These are phyloP conservation scores for Orthonychiurus folsomi DNA, from an alignment of 2,888 invertebrate genomes.

Conservation along the genomic window DNA sequence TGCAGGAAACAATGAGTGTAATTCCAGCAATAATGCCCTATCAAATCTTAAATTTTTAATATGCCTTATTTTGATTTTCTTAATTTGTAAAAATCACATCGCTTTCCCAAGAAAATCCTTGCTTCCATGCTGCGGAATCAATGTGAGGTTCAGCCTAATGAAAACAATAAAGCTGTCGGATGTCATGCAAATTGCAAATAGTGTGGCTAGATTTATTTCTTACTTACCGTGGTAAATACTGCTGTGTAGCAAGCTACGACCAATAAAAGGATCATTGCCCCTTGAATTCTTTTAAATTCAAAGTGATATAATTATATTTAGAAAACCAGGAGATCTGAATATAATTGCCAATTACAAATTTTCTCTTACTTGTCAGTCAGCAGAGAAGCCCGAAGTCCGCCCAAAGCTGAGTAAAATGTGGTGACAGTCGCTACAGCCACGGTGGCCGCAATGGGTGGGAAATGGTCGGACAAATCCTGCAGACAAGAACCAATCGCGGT, in stretches of 20 bases:
- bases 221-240: too few species aligned
- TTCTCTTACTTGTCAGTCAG: slow-evolving; percentile 6
- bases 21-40: not conserved
- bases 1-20: not conserved
- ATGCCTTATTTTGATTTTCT: too few species aligned
- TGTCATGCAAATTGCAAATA: too few species aligned
- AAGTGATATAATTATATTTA: not conserved
- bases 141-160: not conserved
- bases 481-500: slow-evolving; percentile 3
- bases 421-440: not conserved
- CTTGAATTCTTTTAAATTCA: slow-evolving; percentile 2
- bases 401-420: not conserved
- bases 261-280: slow-evolving; percentile 2
- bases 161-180: too few species aligned
- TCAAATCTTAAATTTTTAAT: too few species aligned
- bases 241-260: slow-evolving; percentile 4
- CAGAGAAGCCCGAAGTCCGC: slow-evolving; percentile 6
- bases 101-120: slow-evolving; percentile 3
- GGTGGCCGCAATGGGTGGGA: not conserved
- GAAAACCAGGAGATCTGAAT: too few species aligned
- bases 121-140: not conserved
- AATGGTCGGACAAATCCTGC: not conserved
- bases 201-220: too few species aligned
- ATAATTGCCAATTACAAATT: not conserved
- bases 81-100: too few species aligned